Base-by-base conservation (phyloP, 2,113 vertebrate species). In the Phalacrocorax carbo region DNA sequence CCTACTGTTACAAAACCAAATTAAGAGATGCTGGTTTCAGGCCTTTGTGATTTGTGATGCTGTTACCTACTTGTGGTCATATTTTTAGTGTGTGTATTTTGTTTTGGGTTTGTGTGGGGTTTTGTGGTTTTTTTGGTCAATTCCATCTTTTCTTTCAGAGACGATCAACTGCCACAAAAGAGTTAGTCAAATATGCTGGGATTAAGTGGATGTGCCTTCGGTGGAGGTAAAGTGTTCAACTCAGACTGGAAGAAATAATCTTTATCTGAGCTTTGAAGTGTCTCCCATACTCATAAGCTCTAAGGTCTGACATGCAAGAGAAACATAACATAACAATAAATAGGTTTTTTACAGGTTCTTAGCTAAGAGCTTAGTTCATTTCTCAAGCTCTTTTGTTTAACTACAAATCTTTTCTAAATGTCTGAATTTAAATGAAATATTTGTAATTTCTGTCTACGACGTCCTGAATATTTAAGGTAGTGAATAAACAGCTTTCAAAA, bases 401-500 rank as follows among this genome's bases (percentile, higher is more conserved):
- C 25, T 85, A 51, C 42, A 80, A 40, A 54, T 38, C 3, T 76
- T 72, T 76, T 72, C 21, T 64, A 40, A 52, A 57, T n/a, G 36
- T 76, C 38, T 49, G 69, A 34, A 16, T 93, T 90, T 90, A 84
- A 88, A 87, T 76, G 55, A 95, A 86, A 60, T 34, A 80, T 34
- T 94, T 82, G 65, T 44, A 40, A 90, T 70, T 92, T 95, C 58
- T 82, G 13, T 52, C 73, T 93, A 54, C 84, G 48, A 91, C 70
- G 68, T 72, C 58, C 62, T 84, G 79, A 95, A 80, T 51, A 77
- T 75, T 73, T 91, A 58, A 93, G 85, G 51, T 18, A 79, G 73
- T 85, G 70, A 88, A 30, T 54, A n/a, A 94, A 89, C 55, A 93
- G 10, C 25, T 88, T 97, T 96, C 82, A 86, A 85, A 94, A 87